Evolutionary conservation across 2,888 invertebrate species (phyloP).

Genomic region (Lacanobia wlatinum): DNA sequence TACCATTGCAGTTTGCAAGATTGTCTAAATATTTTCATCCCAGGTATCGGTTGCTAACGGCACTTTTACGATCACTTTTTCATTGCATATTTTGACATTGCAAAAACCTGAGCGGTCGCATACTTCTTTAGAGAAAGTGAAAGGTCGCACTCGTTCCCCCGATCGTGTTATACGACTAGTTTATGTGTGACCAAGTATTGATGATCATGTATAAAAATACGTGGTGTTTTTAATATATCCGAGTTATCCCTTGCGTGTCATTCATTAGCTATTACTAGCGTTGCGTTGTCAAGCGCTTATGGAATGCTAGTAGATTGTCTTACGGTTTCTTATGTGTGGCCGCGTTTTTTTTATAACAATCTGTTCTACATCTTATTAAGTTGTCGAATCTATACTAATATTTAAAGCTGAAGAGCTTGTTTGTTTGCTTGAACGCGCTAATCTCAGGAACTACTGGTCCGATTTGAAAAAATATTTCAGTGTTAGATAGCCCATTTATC

Average conservation of each 20-base stretch:
- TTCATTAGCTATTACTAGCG: constrained; percentile 66
- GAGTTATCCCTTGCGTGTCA: constrained; percentile 71
- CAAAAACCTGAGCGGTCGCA: constrained; percentile 71
- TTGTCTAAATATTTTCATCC: constrained; percentile 18
- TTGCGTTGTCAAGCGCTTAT: constrained; percentile 68
- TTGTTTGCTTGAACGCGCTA: no score
- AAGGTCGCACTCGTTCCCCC: constrained; percentile 79
- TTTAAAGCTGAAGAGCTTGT: no score
- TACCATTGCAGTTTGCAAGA: constrained; percentile 17
- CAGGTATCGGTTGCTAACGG: constrained; percentile 35
- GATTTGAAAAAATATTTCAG: no score
- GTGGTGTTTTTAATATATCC: constrained; percentile 63
- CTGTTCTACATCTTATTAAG: constrained; percentile 20
- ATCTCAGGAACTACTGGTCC: no score
- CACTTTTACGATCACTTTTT: constrained; percentile 38
- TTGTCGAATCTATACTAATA: constrained; percentile 12
- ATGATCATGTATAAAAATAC: constrained; percentile 47
- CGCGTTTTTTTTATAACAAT: constrained; percentile 23
- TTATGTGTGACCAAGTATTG: constrained; percentile 57
- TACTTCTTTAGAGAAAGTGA: constrained; percentile 84
- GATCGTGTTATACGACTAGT: constrained; percentile 69
- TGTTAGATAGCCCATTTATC: no score
- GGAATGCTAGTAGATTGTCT: constrained; percentile 68
- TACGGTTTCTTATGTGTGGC: constrained; percentile 47
- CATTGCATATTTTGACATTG: constrained; percentile 63